Percentiles rank a stretch among this genome's conserved stretches.
Evolutionary conservation across 1,140 invertebrate genomes (phyloP).

Genomic region (Medauroidea extradentata): DNA sequence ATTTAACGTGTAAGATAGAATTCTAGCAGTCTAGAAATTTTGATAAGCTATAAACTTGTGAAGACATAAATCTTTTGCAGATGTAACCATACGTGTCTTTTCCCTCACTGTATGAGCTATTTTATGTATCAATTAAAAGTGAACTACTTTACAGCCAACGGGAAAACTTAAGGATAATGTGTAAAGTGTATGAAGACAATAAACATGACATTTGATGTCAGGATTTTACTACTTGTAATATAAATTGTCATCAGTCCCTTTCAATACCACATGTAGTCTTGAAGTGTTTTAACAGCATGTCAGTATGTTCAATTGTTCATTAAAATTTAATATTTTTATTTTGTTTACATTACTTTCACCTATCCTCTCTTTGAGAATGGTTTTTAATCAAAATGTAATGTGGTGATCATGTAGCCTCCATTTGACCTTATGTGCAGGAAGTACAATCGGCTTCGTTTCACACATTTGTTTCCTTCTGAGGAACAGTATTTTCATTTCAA

Average conservation of each 20-base stretch:
- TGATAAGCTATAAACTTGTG: background rate
- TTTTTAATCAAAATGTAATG: background rate
- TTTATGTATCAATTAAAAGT: slow-evolving; percentile 6
- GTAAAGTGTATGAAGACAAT: slow-evolving; percentile 4
- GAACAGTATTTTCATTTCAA: too few species aligned
- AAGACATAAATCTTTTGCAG: background rate
- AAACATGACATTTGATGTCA: background rate
- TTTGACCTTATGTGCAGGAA: background rate
- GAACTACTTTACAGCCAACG: background rate
- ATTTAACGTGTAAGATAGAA: background rate
- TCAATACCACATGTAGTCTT: background rate
- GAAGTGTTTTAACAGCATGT: background rate
- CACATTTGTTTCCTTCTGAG: too few species aligned
- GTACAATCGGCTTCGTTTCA: background rate
- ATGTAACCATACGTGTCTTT: slow-evolving; percentile 5
- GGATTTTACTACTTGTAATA: background rate
- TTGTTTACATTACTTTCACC: background rate
- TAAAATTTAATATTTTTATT: background rate
- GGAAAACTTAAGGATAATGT: background rate
- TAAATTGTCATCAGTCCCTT: background rate
- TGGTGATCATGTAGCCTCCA: background rate
- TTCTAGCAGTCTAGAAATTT: background rate
- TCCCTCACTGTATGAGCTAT: background rate
- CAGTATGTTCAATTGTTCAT: background rate
- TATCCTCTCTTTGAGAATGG: background rate